phyloP scores from a whole-genome alignment of 2,113 vertebrate genomes.

The Calypte anna region DNA sequence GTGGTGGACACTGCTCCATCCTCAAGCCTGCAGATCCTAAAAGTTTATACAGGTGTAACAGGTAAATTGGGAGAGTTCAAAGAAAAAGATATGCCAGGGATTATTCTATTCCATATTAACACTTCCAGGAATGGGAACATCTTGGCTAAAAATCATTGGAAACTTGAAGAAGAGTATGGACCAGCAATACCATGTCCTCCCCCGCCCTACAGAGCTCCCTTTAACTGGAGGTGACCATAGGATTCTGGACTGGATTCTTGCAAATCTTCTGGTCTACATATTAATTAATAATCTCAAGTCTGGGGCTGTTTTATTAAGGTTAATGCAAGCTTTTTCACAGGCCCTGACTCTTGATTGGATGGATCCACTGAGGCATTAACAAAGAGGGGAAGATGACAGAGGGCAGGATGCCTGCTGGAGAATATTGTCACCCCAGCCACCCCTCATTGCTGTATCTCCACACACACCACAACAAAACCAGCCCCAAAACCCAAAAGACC shows the following conservation, averaged over 20 bases:
- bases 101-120: not conserved
- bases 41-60: not conserved
- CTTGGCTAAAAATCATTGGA: not conserved
- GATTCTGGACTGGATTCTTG: not conserved
- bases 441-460: fast-evolving
- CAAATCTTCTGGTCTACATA: not conserved
- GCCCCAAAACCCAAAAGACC: no score
- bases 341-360: not conserved
- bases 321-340: not conserved
- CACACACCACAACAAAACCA: not conserved
- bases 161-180: not conserved
- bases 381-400: not conserved
- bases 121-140: not conserved
- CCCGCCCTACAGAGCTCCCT: not conserved
- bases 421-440: fast-evolving
- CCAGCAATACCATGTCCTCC: not conserved
- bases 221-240: not conserved
- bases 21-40: not conserved
- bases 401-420: not conserved
- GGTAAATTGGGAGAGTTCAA: not conserved
- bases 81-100: not conserved
- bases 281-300: not conserved
- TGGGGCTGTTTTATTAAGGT: not conserved
- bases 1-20: not conserved
- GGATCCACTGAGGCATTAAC: not conserved